Percentiles rank a stretch among this genome's conserved stretches.
Conservation (phyloP, 1,140 invertebrate species). For the Trichogramma pretiosum region DNA sequence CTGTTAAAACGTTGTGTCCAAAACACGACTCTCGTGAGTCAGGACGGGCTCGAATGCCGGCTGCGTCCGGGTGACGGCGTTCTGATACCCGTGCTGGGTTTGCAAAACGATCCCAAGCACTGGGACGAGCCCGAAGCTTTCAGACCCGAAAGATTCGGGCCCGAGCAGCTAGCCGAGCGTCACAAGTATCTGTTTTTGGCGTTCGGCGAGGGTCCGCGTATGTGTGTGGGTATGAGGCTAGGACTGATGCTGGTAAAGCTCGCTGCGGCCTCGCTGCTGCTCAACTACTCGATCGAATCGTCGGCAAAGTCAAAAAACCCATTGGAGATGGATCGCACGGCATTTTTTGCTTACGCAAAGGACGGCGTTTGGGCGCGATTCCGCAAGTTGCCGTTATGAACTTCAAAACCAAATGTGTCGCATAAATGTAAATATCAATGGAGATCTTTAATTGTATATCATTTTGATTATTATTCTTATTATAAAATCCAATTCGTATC, state of each 20-base stretch:
- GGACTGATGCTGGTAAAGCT: slow-evolving; percentile 44
- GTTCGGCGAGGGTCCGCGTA: slow-evolving; percentile 51
- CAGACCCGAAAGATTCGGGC: slow-evolving; percentile 57
- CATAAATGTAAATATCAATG: too few species aligned
- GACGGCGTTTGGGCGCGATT: too few species aligned
- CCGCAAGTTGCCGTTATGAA: too few species aligned
- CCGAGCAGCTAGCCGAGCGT: slow-evolving; percentile 30
- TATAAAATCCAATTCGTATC: too few species aligned
- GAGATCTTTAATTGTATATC: too few species aligned
- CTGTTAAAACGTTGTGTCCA: slow-evolving; percentile 29
- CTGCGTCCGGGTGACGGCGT: slow-evolving; percentile 18
- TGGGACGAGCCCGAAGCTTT: slow-evolving; percentile 56
- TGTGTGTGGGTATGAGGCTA: slow-evolving; percentile 48
- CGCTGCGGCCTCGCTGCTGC: slow-evolving; percentile 36
- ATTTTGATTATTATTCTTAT: too few species aligned
- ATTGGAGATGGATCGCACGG: slow-evolving; percentile 21
- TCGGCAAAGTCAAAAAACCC: slow-evolving; percentile 23
- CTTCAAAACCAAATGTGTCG: too few species aligned
- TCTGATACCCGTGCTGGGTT: slow-evolving; percentile 30
- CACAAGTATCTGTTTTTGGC: slow-evolving; percentile 44
- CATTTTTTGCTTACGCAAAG: too few species aligned
- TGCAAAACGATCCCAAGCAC: slow-evolving; percentile 44
- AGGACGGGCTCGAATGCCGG: slow-evolving; percentile 15
- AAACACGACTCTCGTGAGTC: slow-evolving; percentile 24
- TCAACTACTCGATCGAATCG: slow-evolving; percentile 26